Percentiles rank a stretch among this genome's conserved stretches.
These are phyloP conservation scores for Hippocampus zosterae DNA, from an alignment of 2,113 vertebrate genomes.

Conservation along the genomic window DNA sequence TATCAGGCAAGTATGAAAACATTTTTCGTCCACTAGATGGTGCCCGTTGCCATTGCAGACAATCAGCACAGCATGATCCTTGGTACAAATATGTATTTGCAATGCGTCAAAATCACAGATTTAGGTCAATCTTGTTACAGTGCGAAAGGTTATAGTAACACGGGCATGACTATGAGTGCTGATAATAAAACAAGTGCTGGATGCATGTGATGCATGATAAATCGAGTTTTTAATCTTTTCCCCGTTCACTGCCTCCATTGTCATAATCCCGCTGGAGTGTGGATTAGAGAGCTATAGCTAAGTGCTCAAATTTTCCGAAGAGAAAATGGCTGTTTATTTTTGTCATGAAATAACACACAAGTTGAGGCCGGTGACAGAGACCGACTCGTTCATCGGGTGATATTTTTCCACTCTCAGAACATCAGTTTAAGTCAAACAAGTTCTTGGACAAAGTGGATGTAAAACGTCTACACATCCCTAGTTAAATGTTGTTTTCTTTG, in stretches of 20 bases:
- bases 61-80: neutral
- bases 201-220: conserved; percentile 57
- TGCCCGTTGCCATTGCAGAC: conserved; percentile 22
- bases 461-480: neutral
- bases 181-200: conserved; percentile 33
- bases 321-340: conserved; percentile 53
- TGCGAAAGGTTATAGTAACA: conserved; percentile 36
- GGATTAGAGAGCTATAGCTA: conserved; percentile 67
- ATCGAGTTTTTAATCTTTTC: conserved; percentile 64
- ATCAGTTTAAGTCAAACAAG: conserved; percentile 5
- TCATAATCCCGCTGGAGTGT: conserved; percentile 67
- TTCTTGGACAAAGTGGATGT: neutral
- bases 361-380: conserved; percentile 10
- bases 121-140: conserved; percentile 33
- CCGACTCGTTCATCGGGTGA: neutral
- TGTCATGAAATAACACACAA: conserved; percentile 22
- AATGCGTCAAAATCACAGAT: conserved; percentile 16
- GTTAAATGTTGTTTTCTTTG: neutral
- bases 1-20: neutral
- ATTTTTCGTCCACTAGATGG: conserved; percentile 65
- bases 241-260: conserved; percentile 55
- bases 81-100: neutral
- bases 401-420: neutral
- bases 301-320: conserved; percentile 60
- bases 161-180: conserved; percentile 18